Evolutionary conservation across 2,113 vertebrate species (phyloP).

Genomic region (Nematolebias whitei): DNA sequence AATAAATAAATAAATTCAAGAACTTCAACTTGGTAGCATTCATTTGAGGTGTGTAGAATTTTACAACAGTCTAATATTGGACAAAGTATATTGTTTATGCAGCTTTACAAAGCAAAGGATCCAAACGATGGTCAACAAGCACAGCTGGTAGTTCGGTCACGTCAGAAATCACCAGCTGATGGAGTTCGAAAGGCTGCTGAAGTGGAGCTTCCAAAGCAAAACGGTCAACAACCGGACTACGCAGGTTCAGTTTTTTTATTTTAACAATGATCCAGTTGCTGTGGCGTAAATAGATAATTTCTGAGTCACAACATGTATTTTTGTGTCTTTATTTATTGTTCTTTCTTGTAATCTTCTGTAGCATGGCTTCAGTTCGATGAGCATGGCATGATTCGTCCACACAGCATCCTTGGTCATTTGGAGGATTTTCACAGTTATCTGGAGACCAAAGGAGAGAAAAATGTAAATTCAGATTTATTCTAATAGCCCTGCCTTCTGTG

Average conservation of each 20-base stretch:
- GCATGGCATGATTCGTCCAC: slow-evolving; percentile 82
- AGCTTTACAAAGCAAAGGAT: slow-evolving; percentile 75
- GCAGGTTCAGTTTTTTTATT: slow-evolving; percentile 68
- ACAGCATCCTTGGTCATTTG: slow-evolving; percentile 89
- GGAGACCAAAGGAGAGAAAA: slow-evolving; percentile 77
- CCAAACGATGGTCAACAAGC: slow-evolving; percentile 54
- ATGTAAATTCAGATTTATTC: slow-evolving; percentile 68
- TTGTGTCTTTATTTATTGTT: neutral
- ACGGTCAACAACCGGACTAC: slow-evolving; percentile 62
- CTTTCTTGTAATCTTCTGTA: neutral
- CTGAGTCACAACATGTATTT: neutral
- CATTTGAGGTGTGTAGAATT: neutral
- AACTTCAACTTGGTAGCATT: too few relatives aligned
- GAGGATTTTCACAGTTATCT: slow-evolving; percentile 86
- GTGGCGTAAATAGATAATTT: too few relatives aligned
- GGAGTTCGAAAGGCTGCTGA: slow-evolving; percentile 26
- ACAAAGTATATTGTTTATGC: too few relatives aligned
- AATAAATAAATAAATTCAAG: neutral
- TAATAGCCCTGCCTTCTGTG: neutral
- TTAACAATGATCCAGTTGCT: neutral
- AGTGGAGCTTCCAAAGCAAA: slow-evolving; percentile 42
- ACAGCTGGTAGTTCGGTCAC: slow-evolving; percentile 50
- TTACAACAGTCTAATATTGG: neutral
- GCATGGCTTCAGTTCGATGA: slow-evolving; percentile 67
- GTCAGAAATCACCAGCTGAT: slow-evolving; percentile 67